phyloP scores from a whole-genome alignment of 1,140 invertebrate genomes.

The Drosophila watanabei region DNA sequence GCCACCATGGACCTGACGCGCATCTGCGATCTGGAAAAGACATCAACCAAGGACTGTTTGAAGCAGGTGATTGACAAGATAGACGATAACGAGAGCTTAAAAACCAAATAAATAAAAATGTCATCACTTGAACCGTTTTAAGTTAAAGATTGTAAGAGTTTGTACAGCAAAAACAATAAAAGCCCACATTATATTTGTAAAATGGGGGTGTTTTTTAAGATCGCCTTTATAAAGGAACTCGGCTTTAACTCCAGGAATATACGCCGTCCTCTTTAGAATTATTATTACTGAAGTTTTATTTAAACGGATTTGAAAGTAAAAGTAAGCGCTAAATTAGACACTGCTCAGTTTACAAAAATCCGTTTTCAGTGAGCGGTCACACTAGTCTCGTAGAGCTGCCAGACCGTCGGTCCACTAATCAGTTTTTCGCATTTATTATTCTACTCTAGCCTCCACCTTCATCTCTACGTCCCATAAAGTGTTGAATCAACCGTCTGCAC shows the following conservation, averaged over 20 bases:
- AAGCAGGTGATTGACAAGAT: constrained; percentile 84
- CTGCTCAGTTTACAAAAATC: too few relatives aligned
- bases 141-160: constrained; percentile 6
- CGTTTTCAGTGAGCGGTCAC: background rate
- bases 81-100: constrained; percentile 61
- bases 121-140: constrained; percentile 8
- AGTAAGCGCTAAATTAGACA: background rate
- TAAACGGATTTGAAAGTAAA: background rate
- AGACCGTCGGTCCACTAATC: background rate
- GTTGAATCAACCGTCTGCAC: background rate
- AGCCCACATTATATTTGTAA: background rate
- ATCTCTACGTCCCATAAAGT: too few relatives aligned
- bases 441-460: background rate
- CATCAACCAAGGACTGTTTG: constrained; percentile 81
- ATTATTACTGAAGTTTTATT: background rate
- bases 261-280: background rate
- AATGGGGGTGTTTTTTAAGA: background rate
- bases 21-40: constrained; percentile 81
- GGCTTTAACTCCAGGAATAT: too few relatives aligned
- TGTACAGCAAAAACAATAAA: constrained; percentile 8
- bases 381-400: background rate
- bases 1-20: constrained; percentile 80
- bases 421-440: background rate
- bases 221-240: background rate
- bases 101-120: constrained; percentile 39